A percentile compares a stretch with the other conserved stretches of the same genome.
Conservation (phyloP, 2,888 invertebrate genomes). For the Lumbricus terrestris region DNA sequence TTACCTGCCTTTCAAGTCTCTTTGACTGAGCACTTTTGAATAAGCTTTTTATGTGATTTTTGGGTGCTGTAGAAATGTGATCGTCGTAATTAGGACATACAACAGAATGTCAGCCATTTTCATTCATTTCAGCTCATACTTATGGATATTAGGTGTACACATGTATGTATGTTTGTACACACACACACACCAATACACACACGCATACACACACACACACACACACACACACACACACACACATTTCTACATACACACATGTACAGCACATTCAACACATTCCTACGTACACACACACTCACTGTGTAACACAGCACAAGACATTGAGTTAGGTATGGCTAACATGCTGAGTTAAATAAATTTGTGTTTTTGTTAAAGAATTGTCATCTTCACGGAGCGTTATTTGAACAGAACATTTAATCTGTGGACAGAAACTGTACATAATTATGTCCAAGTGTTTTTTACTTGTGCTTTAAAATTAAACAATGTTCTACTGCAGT, state of each 20-base stretch:
- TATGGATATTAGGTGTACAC: neutral
- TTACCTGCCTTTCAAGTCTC: too few species aligned
- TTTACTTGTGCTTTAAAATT: neutral
- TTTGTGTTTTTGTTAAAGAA: neutral
- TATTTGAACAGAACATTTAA: neutral
- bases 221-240: neutral
- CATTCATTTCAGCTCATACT: neutral
- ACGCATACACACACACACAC: too few species aligned
- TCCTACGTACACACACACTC: neutral
- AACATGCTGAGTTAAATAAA: neutral
- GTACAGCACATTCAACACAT: too few species aligned
- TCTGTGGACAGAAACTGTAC: constrained; percentile 3
- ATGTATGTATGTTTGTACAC: too few species aligned
- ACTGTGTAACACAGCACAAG: neutral
- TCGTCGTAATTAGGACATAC: neutral
- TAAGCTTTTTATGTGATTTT: neutral
- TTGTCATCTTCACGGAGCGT: neutral
- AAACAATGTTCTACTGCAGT: neutral
- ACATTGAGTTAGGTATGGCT: neutral
- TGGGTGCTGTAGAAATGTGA: neutral
- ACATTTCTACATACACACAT: too few species aligned
- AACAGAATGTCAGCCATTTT: neutral
- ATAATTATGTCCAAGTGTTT: neutral
- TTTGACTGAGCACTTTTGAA: too few species aligned
- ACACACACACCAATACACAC: too few species aligned